These are phyloP conservation scores for Morinoia aosen DNA, from an alignment of 2,888 invertebrate species.

Conservation along the genomic window DNA sequence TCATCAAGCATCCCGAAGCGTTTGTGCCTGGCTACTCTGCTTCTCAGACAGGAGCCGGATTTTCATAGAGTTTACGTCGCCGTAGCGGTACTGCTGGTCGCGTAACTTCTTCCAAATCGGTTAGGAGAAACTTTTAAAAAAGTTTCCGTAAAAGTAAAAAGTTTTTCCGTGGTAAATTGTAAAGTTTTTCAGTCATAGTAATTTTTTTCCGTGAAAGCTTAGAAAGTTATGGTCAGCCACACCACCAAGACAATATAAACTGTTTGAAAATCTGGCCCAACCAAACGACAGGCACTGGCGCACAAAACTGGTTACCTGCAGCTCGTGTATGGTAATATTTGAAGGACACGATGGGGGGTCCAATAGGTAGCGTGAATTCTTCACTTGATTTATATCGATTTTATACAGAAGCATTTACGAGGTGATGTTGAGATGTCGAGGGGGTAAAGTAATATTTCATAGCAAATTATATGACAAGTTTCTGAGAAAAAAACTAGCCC, in stretches of 20 bases:
- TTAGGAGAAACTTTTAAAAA: too few relatives aligned
- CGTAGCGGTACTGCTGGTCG: too few relatives aligned
- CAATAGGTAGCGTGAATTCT: background rate
- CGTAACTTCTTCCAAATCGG: background rate
- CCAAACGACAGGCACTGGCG: background rate
- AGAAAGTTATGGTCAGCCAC: too few relatives aligned
- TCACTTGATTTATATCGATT: background rate
- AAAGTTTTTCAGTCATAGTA: too few relatives aligned
- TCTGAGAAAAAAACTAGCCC: background rate
- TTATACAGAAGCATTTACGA: background rate
- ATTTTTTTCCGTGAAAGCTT: too few relatives aligned
- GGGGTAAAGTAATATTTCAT: too few relatives aligned
- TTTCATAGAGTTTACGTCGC: too few relatives aligned
- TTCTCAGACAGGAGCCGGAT: background rate
- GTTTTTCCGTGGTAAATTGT: too few relatives aligned
- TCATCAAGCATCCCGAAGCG: background rate
- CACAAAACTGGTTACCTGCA: background rate
- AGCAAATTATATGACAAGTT: background rate
- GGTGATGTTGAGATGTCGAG: background rate
- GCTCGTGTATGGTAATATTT: background rate
- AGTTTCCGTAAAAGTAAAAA: too few relatives aligned
- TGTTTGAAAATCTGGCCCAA: too few relatives aligned
- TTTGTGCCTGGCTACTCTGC: background rate
- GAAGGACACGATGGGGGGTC: background rate
- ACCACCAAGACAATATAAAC: too few relatives aligned